Percentiles rank a stretch among this genome's conserved stretches.
Evolutionary conservation across 2,797 vertebrate genomes (phyloP).

Genomic region (Microchirus variegatus): DNA sequence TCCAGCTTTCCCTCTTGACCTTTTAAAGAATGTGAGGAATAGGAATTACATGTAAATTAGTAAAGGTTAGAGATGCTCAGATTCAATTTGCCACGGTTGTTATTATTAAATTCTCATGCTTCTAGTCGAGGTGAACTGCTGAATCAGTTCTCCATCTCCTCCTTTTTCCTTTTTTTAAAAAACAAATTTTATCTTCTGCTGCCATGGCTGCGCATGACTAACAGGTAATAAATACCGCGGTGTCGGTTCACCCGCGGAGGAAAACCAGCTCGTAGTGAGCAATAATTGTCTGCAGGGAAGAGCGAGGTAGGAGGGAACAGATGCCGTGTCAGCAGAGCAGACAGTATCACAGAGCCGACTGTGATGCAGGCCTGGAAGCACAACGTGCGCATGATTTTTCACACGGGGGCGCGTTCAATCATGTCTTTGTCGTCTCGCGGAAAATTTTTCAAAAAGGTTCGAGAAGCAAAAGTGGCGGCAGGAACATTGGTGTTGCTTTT

Average conservation of each 20-base stretch:
- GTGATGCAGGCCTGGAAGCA: slow-evolving; percentile 49
- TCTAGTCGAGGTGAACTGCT: not conserved
- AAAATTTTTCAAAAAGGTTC: slow-evolving; percentile 16
- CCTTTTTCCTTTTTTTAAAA: slow-evolving; percentile 30
- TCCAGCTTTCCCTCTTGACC: no score
- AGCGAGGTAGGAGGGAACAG: slow-evolving; percentile 37
- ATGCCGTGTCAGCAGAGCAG: slow-evolving; percentile 72
- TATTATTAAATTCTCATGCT: not conserved
- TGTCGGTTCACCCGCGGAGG: slow-evolving; percentile 57
- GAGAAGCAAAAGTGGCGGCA: slow-evolving; percentile 8
- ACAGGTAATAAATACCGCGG: slow-evolving; percentile 64
- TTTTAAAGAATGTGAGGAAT: no score
- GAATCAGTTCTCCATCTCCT: slow-evolving; percentile 16
- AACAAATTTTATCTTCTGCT: slow-evolving; percentile 29
- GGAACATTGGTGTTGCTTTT: slow-evolving; percentile 4
- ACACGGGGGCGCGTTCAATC: not conserved
- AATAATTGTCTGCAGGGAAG: slow-evolving; percentile 37
- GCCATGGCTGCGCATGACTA: slow-evolving; percentile 60
- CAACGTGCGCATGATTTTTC: not conserved
- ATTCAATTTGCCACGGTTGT: not conserved
- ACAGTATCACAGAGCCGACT: slow-evolving; percentile 35
- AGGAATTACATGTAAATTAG: no score
- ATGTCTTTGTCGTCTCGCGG: not conserved
- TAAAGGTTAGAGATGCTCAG: no score
- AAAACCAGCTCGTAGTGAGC: slow-evolving; percentile 32